Evolutionary conservation across 2,797 vertebrate species (phyloP).

Genomic region (Sarcophilus harrisii): DNA sequence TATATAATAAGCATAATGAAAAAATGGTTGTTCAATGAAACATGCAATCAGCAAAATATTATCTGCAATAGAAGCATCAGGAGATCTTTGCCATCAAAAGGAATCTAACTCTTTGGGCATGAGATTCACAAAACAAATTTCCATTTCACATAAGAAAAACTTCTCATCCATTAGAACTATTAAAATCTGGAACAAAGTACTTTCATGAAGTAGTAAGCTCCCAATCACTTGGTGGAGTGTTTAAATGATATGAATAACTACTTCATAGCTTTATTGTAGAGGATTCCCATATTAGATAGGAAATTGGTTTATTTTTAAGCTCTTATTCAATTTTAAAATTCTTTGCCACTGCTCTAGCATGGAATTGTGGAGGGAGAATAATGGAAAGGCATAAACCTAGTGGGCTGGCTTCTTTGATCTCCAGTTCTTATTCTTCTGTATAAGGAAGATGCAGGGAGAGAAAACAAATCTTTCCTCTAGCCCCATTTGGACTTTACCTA

Average conservation of each 20-base stretch:
- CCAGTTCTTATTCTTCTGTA: neutral
- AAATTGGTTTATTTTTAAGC: neutral
- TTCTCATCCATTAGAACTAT: neutral
- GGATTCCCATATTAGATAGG: neutral
- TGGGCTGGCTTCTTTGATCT: neutral
- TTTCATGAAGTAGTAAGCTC: neutral
- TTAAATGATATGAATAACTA: neutral
- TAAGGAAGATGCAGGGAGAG: neutral
- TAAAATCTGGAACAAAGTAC: neutral
- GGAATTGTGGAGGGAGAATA: neutral
- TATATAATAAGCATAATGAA: neutral
- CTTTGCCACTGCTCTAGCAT: neutral
- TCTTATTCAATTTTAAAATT: neutral
- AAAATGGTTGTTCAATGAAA: neutral
- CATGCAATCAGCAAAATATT: neutral
- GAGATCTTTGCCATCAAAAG: neutral
- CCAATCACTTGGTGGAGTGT: neutral
- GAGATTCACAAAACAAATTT: neutral
- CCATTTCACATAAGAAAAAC: neutral
- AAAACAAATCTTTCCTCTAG: neutral
- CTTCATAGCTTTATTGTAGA: neutral
- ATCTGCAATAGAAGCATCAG: neutral
- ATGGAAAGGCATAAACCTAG: neutral
- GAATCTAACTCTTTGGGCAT: neutral
- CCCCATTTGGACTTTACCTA: neutral